A percentile compares a stretch with the other conserved stretches of the same genome.
Evolutionary conservation across 2,888 invertebrate species (phyloP).

Genomic region (Sphecodes monilicornis): DNA sequence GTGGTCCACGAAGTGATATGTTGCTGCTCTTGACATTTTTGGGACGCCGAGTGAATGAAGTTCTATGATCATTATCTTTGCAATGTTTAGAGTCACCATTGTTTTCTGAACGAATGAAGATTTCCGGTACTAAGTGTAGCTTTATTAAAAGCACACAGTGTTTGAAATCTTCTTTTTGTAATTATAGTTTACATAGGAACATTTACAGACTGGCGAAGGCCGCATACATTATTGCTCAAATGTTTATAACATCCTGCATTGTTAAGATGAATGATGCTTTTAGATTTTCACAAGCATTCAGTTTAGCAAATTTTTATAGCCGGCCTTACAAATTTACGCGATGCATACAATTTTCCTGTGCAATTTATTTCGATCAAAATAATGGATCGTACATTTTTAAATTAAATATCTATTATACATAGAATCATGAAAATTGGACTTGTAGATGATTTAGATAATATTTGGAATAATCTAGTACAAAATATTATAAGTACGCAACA

Average conservation of each 20-base stretch:
- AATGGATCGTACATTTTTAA: background rate
- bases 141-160: background rate
- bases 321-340: background rate
- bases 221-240: background rate
- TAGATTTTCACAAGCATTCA: background rate
- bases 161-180: background rate
- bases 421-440: background rate
- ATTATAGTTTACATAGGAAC: background rate
- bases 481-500: no score
- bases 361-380: background rate
- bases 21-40: conserved; percentile 5
- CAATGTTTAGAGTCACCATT: background rate
- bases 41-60: background rate
- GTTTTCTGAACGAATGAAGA: background rate
- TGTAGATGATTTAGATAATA: no score
- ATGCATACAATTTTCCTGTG: background rate
- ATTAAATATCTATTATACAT: background rate
- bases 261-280: background rate
- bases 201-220: background rate
- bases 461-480: no score
- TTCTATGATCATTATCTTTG: background rate
- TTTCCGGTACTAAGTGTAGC: background rate
- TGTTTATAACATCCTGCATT: background rate
- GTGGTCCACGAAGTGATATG: background rate
- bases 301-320: background rate